phyloP scores from a whole-genome alignment of 2,888 invertebrate species.

The Adineta ricciae region DNA sequence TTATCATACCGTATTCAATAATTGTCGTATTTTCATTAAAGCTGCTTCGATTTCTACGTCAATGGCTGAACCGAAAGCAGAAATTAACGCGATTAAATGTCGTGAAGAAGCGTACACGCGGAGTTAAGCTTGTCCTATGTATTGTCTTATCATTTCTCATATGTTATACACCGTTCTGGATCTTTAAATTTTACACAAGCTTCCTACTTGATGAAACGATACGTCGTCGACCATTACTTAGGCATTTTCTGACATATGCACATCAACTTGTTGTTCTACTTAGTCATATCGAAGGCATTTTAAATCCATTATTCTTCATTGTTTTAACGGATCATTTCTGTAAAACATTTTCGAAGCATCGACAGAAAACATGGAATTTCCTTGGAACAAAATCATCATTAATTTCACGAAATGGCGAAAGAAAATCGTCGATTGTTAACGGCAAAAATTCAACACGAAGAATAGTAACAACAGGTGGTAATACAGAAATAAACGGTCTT shows the following conservation, averaged over 20 bases:
- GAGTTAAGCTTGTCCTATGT: background rate
- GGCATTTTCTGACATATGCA: background rate
- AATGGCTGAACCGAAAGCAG: constrained; percentile 17
- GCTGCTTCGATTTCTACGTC: background rate
- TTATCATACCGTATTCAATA: background rate
- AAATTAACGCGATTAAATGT: background rate
- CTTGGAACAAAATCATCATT: background rate
- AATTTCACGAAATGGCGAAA: background rate
- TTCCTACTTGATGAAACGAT: background rate
- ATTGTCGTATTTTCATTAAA: constrained; percentile 19
- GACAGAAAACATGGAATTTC: background rate
- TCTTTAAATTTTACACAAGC: constrained; percentile 17
- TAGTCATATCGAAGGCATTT: constrained; percentile 13
- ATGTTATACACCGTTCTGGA: constrained; percentile 13
- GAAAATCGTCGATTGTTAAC: background rate
- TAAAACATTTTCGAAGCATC: background rate
- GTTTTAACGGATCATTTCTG: constrained; percentile 8
- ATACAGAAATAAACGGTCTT: background rate
- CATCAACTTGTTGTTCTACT: constrained; percentile 14
- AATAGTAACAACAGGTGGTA: background rate
- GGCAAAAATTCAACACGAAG: background rate
- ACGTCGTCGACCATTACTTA: background rate
- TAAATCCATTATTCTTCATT: constrained; percentile 20
- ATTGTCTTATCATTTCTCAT: constrained; percentile 3
- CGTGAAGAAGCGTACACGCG: background rate